Conservation (phyloP, 2,888 invertebrate genomes). For the Phyto melanocephala region DNA sequence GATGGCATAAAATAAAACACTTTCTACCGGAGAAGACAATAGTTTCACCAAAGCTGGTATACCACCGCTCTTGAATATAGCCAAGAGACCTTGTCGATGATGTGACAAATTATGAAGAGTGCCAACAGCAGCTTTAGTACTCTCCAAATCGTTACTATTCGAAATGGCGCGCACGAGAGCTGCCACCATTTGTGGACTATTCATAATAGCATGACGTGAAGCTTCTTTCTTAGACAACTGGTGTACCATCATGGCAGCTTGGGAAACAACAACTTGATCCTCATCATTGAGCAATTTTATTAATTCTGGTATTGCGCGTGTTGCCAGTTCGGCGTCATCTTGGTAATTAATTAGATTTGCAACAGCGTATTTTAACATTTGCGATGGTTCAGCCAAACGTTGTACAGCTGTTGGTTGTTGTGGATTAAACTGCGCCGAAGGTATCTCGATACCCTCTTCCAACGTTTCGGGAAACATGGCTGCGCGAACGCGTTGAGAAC, state of each 20-base stretch:
- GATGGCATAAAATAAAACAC: constrained; percentile 98
- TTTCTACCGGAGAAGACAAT: constrained; percentile 96
- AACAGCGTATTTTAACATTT: constrained; percentile 98
- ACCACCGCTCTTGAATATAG: constrained; percentile 99
- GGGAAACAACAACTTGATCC: constrained; percentile 97
- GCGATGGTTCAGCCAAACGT: constrained; percentile 96
- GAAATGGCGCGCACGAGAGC: constrained; percentile 97
- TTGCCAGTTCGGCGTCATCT: constrained; percentile 97
- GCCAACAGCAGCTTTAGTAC: constrained; percentile 97
- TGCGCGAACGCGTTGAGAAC: constrained; percentile 97
- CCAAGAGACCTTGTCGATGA: constrained; percentile 96
- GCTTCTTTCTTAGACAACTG: constrained; percentile 99
- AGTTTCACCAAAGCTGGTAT: constrained; percentile 98
- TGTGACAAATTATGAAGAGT: constrained; percentile 98
- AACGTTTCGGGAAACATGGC: constrained; percentile 99
- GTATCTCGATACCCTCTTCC: constrained; percentile 97
- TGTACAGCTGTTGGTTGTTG: constrained; percentile 98
- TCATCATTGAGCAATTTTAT: constrained; percentile 96
- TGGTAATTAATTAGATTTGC: constrained; percentile 99
- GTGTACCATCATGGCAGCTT: constrained; percentile 99
- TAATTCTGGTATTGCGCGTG: constrained; percentile 97
- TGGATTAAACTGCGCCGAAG: constrained; percentile 96
- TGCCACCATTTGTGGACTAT: constrained; percentile 96
- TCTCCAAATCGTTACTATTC: constrained; percentile 97
- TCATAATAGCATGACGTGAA: constrained; percentile 98